Conservation (phyloP, 2,113 vertebrate species). For the Entomyzon cyanotis region DNA sequence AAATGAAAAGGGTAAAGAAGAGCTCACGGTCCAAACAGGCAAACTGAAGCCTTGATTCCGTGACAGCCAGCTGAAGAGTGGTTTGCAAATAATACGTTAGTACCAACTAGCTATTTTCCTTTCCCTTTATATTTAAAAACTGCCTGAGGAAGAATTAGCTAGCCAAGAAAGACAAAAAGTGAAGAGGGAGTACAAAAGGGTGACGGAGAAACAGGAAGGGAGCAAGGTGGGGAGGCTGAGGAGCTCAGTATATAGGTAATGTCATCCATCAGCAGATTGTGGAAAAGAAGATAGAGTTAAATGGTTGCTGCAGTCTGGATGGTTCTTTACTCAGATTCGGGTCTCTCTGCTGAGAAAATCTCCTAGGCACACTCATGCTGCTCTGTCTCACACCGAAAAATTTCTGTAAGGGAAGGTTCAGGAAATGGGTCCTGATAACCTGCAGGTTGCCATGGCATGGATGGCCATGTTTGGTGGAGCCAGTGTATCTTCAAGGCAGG, state of each 20-base stretch:
- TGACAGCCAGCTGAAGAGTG: background rate
- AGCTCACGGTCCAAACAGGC: background rate
- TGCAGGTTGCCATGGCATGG: fast-evolving
- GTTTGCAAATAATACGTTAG: background rate
- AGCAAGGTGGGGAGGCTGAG: background rate
- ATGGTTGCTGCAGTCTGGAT: background rate
- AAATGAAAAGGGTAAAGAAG: background rate
- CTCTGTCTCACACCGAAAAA: background rate
- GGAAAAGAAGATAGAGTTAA: background rate
- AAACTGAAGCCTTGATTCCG: background rate
- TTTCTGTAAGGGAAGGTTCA: background rate
- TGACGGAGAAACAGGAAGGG: background rate
- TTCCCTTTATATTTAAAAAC: background rate
- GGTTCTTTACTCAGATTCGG: background rate
- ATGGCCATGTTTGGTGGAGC: background rate
- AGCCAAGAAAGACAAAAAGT: background rate
- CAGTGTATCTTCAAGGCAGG: background rate
- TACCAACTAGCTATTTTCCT: background rate
- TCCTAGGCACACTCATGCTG: background rate
- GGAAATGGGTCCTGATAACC: background rate
- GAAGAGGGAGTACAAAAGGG: background rate
- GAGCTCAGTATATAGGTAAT: background rate
- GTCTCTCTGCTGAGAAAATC: background rate
- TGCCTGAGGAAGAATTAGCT: background rate
- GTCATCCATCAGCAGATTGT: background rate